Evolutionary conservation across 2,113 vertebrate genomes (phyloP).

Genomic region (Strix uralensis): DNA sequence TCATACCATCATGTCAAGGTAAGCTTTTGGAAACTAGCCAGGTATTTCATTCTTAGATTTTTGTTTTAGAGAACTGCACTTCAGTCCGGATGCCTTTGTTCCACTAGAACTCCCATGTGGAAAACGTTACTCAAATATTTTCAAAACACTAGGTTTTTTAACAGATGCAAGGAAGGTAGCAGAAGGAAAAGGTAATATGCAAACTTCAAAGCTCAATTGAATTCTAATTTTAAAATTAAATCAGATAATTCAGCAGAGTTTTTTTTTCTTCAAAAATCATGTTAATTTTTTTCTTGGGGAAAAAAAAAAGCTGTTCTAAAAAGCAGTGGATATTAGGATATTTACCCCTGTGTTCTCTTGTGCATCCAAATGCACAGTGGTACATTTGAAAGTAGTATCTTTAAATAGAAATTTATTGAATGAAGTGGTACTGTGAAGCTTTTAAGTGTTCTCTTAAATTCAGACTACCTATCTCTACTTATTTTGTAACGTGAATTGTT

Average conservation of each 20-base stretch:
- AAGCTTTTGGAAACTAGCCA: background rate
- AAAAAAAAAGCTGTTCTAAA: background rate
- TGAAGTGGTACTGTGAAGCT: background rate
- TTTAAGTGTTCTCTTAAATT: background rate
- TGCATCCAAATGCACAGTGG: background rate
- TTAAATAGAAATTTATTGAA: background rate
- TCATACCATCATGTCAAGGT: background rate
- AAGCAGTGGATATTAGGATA: background rate
- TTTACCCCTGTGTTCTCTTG: background rate
- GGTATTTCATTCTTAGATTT: background rate
- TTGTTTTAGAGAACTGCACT: background rate
- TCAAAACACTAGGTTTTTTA: background rate
- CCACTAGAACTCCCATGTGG: background rate
- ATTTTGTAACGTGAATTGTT: background rate
- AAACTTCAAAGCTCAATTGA: background rate
- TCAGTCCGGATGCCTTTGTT: background rate
- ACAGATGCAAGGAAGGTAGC: background rate
- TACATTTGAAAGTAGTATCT: background rate
- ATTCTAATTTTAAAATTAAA: background rate
- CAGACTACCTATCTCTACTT: background rate
- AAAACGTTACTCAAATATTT: background rate
- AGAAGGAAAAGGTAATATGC: background rate
- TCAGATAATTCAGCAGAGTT: background rate
- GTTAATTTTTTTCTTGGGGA: background rate
- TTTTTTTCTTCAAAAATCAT: background rate